Evolutionary conservation across 2,113 vertebrate genomes (phyloP), one percentile per base, ranked within the genome.

Genomic region (Plecotus auritus): DNA sequence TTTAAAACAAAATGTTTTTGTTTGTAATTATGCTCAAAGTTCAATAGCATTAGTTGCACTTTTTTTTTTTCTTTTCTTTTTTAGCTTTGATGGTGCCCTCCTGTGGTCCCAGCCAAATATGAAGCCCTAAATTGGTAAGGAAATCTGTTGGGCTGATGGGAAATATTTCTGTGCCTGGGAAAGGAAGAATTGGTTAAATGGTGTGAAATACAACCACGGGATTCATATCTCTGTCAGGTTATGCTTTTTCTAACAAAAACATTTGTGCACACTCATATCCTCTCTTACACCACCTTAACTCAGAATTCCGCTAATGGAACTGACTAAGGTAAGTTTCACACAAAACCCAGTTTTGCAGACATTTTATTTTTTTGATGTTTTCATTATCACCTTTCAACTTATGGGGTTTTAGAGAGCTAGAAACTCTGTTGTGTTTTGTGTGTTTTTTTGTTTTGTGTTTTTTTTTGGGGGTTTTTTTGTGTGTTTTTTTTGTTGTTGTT

Each of bases 151-250:
- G 77, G 88, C 88, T 86, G 73, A 47, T 74, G 64, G 91, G 78
- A 97, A 92, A 86, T 72, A 88, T 90, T 92, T 95, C 37, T 67
- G 32, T 80, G 82, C 22, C 90, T 97, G 96, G 85, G 93, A 97
- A 97, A 97, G 94, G 96, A 97, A 97, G 91, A 97, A 56, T 86
- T 74, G 91, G 94, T 96, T 85, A 94, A 85, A 97, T 83, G 73
- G 93, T 97, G 95, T 96, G 95, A 97, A 95, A 85, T 93, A 88
- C 85, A 88, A n/a, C 64, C 4, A 61, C 85, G 56, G 88, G 82
- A 80, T 35, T 74, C 37, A 4, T 72, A 20, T 91, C 17, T 45
- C 69, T 88, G 59, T 45, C 35, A 87, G 66, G 37, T 91, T 61
- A 66, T 92, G 77, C 49, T 92, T 59, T 90, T 78, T 94, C 61